A percentile compares a stretch with the other conserved stretches of the same genome.
Evolutionary conservation across 2,113 vertebrate species (phyloP).

Genomic region (Vidua macroura): DNA sequence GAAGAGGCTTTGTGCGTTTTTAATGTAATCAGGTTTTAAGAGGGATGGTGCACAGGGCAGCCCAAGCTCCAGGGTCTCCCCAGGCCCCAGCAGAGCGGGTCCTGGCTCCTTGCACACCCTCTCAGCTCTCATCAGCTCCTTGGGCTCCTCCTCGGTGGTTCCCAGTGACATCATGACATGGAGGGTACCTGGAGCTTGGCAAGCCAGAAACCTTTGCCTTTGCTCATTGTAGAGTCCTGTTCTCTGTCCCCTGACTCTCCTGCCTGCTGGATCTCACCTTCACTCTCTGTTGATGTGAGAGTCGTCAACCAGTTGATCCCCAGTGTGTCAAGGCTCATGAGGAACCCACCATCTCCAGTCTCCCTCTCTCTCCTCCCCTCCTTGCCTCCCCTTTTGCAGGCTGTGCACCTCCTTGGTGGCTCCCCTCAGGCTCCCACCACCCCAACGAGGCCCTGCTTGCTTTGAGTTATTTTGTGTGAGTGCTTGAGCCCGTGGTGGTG

Average conservation of each 20-base stretch:
- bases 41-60: neutral
- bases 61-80: neutral
- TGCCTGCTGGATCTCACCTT: neutral
- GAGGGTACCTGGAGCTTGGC: neutral
- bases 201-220: neutral
- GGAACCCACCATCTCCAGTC: no score
- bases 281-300: neutral
- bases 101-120: neutral
- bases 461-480: neutral
- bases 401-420: neutral
- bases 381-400: neutral
- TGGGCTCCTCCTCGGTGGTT: neutral
- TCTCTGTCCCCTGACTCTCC: neutral
- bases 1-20: constrained; percentile 18
- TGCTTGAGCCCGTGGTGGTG: neutral
- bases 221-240: neutral
- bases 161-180: neutral
- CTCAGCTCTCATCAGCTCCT: neutral
- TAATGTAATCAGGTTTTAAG: constrained; percentile 57
- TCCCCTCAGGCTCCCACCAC: neutral
- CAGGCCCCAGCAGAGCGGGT: neutral
- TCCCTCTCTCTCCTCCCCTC: neutral
- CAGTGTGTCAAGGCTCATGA: neutral
- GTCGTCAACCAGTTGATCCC: neutral
- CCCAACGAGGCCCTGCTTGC: neutral